Conservation (phyloP, 2,797 vertebrate genomes). For the Pipistrellus kuhlii region DNA sequence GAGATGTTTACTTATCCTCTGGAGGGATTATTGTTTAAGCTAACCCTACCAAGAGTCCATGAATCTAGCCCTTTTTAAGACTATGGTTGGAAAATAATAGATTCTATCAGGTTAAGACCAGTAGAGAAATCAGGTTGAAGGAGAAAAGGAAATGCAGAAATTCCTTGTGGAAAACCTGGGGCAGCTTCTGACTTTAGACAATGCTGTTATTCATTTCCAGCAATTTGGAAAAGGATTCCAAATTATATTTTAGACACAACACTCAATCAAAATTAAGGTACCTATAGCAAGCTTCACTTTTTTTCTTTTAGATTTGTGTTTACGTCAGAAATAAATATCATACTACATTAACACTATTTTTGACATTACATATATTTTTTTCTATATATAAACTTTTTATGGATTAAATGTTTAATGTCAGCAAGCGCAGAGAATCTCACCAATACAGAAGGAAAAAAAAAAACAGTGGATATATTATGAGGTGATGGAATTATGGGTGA, state of each 20-base stretch:
- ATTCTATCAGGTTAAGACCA: constrained; percentile 36
- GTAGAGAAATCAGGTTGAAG: constrained; percentile 50
- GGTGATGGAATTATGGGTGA: not conserved
- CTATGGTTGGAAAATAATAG: not conserved
- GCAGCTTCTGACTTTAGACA: constrained; percentile 33
- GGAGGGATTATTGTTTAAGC: constrained; percentile 10
- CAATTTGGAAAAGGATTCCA: constrained; percentile 35
- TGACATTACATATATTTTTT: constrained; percentile 21
- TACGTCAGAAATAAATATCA: constrained; percentile 15
- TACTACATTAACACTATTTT: not conserved
- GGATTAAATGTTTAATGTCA: not conserved
- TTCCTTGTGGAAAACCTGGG: constrained; percentile 39
- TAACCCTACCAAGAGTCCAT: not conserved
- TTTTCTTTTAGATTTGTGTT: constrained; percentile 44
- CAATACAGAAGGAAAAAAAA: not conserved
- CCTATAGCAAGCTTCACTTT: constrained; percentile 15
- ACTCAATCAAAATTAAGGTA: constrained; percentile 52
- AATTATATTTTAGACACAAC: constrained; percentile 56
- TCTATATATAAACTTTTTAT: not conserved
- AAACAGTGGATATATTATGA: not conserved
- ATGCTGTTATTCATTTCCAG: constrained; percentile 39
- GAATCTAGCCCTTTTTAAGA: constrained; percentile 45
- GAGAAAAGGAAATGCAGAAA: constrained; percentile 40
- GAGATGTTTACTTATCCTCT: constrained; percentile 6
- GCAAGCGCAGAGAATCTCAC: not conserved